Evolutionary conservation across 2,797 vertebrate genomes (phyloP).

Genomic region (Lepidocolaptes lacrymiger): DNA sequence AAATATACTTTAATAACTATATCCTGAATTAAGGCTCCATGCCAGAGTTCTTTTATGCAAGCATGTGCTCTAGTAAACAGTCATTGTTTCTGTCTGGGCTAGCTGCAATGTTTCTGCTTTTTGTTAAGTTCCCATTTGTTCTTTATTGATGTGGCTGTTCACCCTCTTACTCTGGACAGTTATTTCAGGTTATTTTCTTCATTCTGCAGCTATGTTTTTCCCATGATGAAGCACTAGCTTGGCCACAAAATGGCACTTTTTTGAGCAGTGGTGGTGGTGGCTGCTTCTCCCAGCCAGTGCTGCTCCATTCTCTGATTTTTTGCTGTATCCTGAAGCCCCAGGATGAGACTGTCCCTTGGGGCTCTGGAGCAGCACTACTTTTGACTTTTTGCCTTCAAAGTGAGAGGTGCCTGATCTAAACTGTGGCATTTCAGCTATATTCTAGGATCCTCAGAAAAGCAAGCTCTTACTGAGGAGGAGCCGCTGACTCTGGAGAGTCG

Average conservation of each 20-base stretch:
- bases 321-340: background rate
- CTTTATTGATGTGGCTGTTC: background rate
- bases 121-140: background rate
- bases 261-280: background rate
- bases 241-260: background rate
- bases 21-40: background rate
- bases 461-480: conserved; percentile 76
- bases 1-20: background rate
- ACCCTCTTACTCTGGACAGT: background rate
- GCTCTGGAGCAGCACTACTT: background rate
- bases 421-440: conserved; percentile 78
- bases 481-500: conserved; percentile 86
- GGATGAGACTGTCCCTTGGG: background rate
- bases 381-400: background rate
- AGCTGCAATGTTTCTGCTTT: background rate
- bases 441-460: conserved; percentile 83
- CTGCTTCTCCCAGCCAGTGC: background rate
- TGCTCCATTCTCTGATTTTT: background rate
- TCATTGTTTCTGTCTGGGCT: background rate
- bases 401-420: background rate
- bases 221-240: background rate
- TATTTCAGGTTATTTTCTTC: background rate
- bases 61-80: background rate
- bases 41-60: background rate
- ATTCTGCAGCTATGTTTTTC: background rate